These are phyloP conservation scores for Epinephelus cyanopodus DNA, from an alignment of 2,113 vertebrate species.

Conservation along the genomic window DNA sequence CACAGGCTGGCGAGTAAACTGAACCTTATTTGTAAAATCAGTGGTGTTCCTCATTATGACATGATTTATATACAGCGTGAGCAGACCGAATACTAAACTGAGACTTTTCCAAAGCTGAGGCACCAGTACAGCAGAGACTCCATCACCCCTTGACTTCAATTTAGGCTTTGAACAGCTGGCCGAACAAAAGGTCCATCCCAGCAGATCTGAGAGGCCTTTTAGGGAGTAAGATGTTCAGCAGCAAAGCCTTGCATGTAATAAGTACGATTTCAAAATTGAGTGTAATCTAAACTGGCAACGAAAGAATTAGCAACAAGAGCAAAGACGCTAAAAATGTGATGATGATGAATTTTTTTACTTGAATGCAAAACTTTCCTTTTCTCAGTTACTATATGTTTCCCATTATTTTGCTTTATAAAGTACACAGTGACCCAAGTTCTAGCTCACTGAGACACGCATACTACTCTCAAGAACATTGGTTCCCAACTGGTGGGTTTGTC, in stretches of 20 bases:
- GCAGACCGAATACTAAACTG: neutral
- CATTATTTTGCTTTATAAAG: neutral
- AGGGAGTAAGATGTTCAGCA: neutral
- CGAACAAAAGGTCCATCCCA: neutral
- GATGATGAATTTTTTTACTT: neutral
- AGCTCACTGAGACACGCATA: no score
- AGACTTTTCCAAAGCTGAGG: conserved; percentile 1
- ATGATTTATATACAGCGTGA: neutral
- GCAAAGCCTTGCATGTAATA: neutral
- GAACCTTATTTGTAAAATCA: neutral
- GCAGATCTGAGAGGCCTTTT: conserved; percentile 1
- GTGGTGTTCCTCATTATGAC: neutral
- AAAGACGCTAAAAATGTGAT: neutral
- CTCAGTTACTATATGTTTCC: neutral
- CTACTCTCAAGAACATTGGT: no score
- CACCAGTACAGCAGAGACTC: neutral
- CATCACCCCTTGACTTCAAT: neutral
- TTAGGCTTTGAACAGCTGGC: neutral
- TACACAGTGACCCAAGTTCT: no score
- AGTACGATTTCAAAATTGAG: neutral
- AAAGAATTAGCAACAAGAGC: neutral
- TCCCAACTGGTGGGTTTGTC: no score
- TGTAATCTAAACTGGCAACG: neutral
- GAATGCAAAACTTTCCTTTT: neutral
- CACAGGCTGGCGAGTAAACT: neutral